Evolutionary conservation across 1,140 invertebrate species (phyloP), one percentile per base, ranked within the genome.

Genomic region (Patella vulgata): DNA sequence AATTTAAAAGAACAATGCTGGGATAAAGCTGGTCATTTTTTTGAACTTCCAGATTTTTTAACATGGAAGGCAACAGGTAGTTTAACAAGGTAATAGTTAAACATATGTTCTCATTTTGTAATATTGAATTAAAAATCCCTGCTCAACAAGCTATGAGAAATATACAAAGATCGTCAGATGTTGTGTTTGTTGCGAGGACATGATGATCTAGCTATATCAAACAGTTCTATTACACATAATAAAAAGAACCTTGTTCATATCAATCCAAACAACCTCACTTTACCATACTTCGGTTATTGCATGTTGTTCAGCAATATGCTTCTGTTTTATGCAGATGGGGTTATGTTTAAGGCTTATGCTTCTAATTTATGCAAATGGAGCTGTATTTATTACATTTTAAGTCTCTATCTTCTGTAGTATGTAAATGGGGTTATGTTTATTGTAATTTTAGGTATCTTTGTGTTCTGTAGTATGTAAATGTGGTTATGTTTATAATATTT

Each of bases 41-140:
- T 98, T 85, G 95, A 98, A 86, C 85, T 99, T 17, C 93, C 95
- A 0, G 96, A 99, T 85, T 98, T 91, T 80, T 83, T 98, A 5
- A 96, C 95, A 0, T 98, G 93, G 93, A 93, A 90, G 85, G 92
- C 94, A 1, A 96, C 95, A 4, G 90, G 88, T 48, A 87, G 86
- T 47, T 84, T 90, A 60, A 89, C 89, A 3, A 89, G 90, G 90
- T 90, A 75, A 39, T 39, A 40, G 31, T 56, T 25, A 42, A 21
- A 39, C 5, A 39, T 33, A 47, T 66, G 21, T 17, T 53, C 21
- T 31, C 12, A 6, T 28, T n/a, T n/a, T n/a, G n/a, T n/a, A n/a
- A n/a, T n/a, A n/a, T n/a, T n/a, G n/a, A n/a, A n/a, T n/a, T n/a
- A n/a, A n/a, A n/a, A 28, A 40, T 33, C 28, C 8, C 46, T 28